These are phyloP conservation scores for Drosophila miranda DNA, from an alignment of 1,140 invertebrate species.

Conservation along the genomic window DNA sequence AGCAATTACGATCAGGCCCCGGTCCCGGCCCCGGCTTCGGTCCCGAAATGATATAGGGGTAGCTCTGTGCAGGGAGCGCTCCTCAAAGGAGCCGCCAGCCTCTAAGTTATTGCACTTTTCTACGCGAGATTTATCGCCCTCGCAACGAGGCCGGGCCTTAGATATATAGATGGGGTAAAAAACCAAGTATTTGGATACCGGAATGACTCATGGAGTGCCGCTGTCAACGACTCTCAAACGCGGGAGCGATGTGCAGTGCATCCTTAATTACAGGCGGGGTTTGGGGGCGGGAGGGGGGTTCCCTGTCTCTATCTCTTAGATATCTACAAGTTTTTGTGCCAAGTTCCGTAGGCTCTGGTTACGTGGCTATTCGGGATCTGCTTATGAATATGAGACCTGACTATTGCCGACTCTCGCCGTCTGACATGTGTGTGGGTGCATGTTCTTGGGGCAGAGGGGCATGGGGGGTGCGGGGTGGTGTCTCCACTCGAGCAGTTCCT, in stretches of 20 bases:
- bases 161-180: constrained; percentile 50
- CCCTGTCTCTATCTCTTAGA: no score
- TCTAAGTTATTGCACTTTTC: constrained; percentile 68
- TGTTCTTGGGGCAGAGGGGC: neutral
- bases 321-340: no score
- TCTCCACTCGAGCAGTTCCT: constrained; percentile 29
- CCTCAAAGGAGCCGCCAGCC: constrained; percentile 34
- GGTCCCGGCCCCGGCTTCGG: no score
- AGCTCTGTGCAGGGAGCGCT: neutral
- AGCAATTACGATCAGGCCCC: constrained; percentile 42
- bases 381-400: neutral
- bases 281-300: neutral
- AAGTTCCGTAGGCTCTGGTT: constrained; percentile 30
- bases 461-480: no score
- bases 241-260: constrained; percentile 61
- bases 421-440: constrained; percentile 3
- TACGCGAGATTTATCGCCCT: constrained; percentile 61
- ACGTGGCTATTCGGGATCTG: constrained; percentile 32
- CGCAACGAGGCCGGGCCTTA: constrained; percentile 40
- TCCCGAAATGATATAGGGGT: neutral
- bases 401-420: neutral
- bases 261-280: constrained; percentile 65
- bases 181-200: constrained; percentile 4
- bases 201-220: constrained; percentile 53
- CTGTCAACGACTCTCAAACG: constrained; percentile 68